A percentile compares a stretch with the other conserved stretches of the same genome.
phyloP scores from a whole-genome alignment of 2,113 vertebrate genomes.

The Ginglymostoma cirratum region DNA sequence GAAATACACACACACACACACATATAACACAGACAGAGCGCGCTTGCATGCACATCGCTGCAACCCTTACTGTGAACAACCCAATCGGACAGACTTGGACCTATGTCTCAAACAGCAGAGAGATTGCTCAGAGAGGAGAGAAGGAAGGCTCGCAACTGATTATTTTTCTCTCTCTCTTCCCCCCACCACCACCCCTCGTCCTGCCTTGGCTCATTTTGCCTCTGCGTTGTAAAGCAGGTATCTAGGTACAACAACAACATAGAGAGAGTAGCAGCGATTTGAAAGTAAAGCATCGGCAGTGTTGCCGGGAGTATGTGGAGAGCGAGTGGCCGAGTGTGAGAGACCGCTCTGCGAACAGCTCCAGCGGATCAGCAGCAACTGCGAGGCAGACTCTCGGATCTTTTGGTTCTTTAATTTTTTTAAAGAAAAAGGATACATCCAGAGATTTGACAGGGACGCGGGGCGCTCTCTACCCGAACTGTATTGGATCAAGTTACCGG shows the following conservation, averaged over 20 bases:
- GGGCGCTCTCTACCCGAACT: not conserved
- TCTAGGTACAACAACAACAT: not conserved
- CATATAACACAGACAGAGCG: not conserved
- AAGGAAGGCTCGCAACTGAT: not conserved
- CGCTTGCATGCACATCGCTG: not conserved
- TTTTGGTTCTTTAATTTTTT: not conserved
- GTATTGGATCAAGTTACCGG: conserved; percentile 42
- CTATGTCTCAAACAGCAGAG: not conserved
- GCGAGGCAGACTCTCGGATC: not conserved
- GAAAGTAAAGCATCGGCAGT: not conserved
- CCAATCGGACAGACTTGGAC: not conserved
- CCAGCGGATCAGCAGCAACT: not conserved
- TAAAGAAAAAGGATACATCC: not conserved
- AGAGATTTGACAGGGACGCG: not conserved
- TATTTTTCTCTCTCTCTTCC: no score
- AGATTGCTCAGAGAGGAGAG: not conserved
- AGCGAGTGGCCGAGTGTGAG: conserved; percentile 2
- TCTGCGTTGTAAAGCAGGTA: not conserved
- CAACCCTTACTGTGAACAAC: not conserved
- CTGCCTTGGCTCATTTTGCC: not conserved
- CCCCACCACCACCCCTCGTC: no score
- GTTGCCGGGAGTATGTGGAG: not conserved
- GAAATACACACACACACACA: not conserved
- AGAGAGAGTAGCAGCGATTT: not conserved
- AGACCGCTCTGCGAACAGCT: not conserved